Conservation (phyloP, 2,797 vertebrate genomes). For the Furcifer pardalis region DNA sequence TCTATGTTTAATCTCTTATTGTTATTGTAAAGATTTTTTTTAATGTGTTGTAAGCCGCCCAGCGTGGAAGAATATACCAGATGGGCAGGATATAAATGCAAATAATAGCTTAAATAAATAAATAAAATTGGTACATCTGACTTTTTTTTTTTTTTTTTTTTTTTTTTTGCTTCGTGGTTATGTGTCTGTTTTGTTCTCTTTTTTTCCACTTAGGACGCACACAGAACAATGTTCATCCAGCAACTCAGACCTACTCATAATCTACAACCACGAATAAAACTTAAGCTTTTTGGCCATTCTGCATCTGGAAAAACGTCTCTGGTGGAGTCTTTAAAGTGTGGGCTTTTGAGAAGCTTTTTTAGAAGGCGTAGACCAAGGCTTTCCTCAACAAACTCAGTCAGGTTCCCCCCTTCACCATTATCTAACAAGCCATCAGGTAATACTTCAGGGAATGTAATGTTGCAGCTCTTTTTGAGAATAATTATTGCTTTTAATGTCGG, state of each 20-base stretch:
- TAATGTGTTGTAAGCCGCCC: too few relatives aligned
- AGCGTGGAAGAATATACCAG: too few relatives aligned
- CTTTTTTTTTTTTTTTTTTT: too few relatives aligned
- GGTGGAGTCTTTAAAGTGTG: slow-evolving; percentile 94
- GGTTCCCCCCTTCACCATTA: slow-evolving; percentile 90
- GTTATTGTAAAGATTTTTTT: too few relatives aligned
- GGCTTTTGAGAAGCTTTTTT: slow-evolving; percentile 95
- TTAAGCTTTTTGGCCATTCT: slow-evolving; percentile 92
- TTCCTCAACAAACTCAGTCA: slow-evolving; percentile 81
- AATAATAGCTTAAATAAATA: too few relatives aligned
- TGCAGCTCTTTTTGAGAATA: not conserved
- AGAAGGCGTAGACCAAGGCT: slow-evolving; percentile 87
- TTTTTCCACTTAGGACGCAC: slow-evolving; percentile 82
- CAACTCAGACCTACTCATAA: slow-evolving; percentile 89
- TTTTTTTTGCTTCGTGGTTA: not conserved
- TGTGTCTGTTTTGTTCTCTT: slow-evolving; percentile 21
- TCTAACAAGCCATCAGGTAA: slow-evolving; percentile 90
- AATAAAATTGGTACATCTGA: not conserved
- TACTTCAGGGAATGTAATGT: not conserved
- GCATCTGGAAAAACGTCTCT: slow-evolving; percentile 91
- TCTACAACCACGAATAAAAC: slow-evolving; percentile 88
- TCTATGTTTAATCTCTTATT: too few relatives aligned
- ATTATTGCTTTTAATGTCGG: not conserved
- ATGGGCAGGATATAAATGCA: too few relatives aligned
- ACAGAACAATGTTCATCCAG: slow-evolving; percentile 90